Evolutionary conservation across 2,113 vertebrate species (phyloP).

Genomic region (Leptocoma aspasia): DNA sequence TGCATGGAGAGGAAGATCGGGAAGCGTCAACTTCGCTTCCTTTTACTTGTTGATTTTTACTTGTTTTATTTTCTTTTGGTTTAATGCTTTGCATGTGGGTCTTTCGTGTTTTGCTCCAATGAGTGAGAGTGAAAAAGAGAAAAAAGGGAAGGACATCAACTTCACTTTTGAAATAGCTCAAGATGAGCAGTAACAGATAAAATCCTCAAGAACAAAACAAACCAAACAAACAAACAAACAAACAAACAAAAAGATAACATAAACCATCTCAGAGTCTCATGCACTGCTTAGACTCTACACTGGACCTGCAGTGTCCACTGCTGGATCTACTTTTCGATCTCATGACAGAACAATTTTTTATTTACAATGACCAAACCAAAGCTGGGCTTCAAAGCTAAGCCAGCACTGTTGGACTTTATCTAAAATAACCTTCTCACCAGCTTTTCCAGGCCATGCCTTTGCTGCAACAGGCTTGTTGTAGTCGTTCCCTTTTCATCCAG

Average conservation of each 20-base stretch:
- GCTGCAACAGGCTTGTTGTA: not conserved
- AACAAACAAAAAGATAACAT: not conserved
- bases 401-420: not conserved
- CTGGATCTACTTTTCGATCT: not conserved
- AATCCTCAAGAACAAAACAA: not conserved
- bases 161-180: not conserved
- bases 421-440: not conserved
- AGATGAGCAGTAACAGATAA: not conserved
- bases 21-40: not conserved
- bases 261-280: not conserved
- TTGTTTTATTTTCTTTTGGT: not conserved
- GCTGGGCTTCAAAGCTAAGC: not conserved
- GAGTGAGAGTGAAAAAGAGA: constrained; percentile 25
- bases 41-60: not conserved
- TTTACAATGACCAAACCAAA: not conserved
- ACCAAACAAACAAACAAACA: too few species aligned
- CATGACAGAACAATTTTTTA: not conserved
- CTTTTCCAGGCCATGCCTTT: not conserved
- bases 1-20: not conserved
- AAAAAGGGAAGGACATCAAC: not conserved
- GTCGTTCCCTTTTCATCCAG: not conserved
- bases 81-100: not conserved
- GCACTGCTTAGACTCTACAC: rapidly evolving
- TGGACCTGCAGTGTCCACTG: not conserved
- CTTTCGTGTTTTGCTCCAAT: not conserved